Conservation (phyloP, 2,113 vertebrate genomes). For the Cercocebus atys region DNA sequence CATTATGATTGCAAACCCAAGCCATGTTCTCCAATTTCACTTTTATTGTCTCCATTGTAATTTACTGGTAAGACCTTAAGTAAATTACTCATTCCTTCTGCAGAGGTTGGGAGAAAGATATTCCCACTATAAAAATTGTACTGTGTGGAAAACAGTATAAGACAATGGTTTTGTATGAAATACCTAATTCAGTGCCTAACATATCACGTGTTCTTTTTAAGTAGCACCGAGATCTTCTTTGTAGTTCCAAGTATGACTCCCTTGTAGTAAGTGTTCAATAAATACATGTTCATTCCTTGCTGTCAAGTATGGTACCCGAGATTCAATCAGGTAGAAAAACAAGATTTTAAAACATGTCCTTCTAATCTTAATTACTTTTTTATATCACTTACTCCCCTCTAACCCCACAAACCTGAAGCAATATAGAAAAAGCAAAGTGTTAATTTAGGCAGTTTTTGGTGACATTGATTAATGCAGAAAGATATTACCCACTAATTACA, state of each 20-base stretch:
- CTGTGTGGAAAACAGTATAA: background rate
- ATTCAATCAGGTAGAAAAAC: conserved; percentile 70
- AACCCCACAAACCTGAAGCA: conserved; percentile 67
- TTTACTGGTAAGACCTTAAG: background rate
- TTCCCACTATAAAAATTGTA: background rate
- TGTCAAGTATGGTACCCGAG: conserved; percentile 55
- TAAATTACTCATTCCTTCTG: background rate
- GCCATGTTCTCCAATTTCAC: background rate
- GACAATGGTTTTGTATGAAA: background rate
- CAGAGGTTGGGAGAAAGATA: background rate
- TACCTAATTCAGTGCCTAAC: background rate
- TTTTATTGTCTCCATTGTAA: background rate
- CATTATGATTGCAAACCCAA: background rate
- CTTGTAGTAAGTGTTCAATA: conserved; percentile 31
- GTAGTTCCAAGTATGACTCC: background rate
- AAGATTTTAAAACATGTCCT: conserved; percentile 57
- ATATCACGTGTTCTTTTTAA: background rate
- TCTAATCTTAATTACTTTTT: conserved; percentile 79
- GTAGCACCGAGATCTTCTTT: conserved; percentile 9
- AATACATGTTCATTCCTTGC: conserved; percentile 67
- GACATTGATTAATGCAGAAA: conserved; percentile 79
- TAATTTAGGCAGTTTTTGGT: conserved; percentile 76
- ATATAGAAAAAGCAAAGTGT: conserved; percentile 68
- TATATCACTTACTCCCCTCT: conserved; percentile 50
- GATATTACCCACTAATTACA: conserved; percentile 79